Evolutionary conservation across 23 tunicate genomes (phyloP).

Genomic region (Styela plicata): DNA sequence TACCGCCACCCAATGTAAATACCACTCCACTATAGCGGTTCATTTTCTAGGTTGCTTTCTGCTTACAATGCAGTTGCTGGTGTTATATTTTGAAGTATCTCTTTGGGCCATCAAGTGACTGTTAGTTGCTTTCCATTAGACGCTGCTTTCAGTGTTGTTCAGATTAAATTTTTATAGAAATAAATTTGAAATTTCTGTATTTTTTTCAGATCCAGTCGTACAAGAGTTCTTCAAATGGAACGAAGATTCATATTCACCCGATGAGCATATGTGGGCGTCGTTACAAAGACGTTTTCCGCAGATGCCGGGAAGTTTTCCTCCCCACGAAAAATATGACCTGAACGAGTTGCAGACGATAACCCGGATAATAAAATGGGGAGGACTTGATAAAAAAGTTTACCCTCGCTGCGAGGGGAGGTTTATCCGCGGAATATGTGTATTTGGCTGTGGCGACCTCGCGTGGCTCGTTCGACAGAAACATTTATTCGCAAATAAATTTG

Average conservation of each 20-base stretch:
- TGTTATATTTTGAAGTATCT: too few species aligned
- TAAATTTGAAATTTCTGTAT: background rate
- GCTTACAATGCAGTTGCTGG: too few species aligned
- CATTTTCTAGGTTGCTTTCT: too few species aligned
- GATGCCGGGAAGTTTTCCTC: constrained; percentile 90
- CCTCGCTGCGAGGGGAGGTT: constrained; percentile 85
- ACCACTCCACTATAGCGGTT: too few species aligned
- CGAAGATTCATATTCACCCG: constrained; percentile 95
- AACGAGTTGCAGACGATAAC: constrained; percentile 82
- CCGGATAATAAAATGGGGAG: constrained; percentile 88
- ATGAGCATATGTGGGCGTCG: constrained; percentile 97
- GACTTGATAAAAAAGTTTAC: constrained; percentile 66
- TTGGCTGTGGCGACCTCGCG: constrained; percentile 93
- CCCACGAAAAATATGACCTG: constrained; percentile 87
- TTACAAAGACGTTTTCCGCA: constrained; percentile 68
- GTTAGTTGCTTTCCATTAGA: too few species aligned
- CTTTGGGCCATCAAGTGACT: too few species aligned
- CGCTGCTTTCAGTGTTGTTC: too few species aligned
- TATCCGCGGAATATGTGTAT: constrained; percentile 80
- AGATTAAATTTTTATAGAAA: too few species aligned
- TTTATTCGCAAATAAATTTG: constrained; percentile 95
- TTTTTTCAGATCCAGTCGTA: constrained; percentile 54
- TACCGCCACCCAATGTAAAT: too few species aligned
- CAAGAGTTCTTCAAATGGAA: constrained; percentile 79
- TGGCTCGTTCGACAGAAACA: constrained; percentile 88